A percentile compares a stretch with the other conserved stretches of the same genome.
Evolutionary conservation across 2,113 vertebrate species (phyloP).

Genomic region (Bufo bufo): DNA sequence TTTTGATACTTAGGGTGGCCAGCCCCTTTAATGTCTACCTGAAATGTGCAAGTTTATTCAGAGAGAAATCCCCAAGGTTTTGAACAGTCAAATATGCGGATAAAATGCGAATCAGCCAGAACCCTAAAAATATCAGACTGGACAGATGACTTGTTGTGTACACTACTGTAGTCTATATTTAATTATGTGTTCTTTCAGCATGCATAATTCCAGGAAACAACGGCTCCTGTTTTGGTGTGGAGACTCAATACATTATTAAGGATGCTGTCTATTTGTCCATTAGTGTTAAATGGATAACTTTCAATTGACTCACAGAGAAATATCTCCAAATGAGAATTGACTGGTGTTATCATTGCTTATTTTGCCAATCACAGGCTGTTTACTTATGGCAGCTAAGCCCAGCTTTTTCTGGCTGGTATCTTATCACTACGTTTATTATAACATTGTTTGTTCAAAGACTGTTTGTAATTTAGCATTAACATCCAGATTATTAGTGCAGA

Average conservation of each 20-base stretch:
- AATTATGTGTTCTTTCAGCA: slow-evolving; percentile 55
- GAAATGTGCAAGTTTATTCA: neutral
- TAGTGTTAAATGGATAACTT: slow-evolving; percentile 73
- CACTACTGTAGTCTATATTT: slow-evolving; percentile 59
- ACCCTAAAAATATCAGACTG: slow-evolving; percentile 3
- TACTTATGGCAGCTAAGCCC: slow-evolving; percentile 65
- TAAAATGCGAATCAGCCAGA: neutral
- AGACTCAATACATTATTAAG: slow-evolving; percentile 51
- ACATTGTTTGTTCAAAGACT: slow-evolving; percentile 64
- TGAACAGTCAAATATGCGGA: neutral
- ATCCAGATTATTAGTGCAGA: slow-evolving; percentile 64
- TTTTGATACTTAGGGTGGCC: too few species aligned
- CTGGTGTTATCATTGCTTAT: slow-evolving; percentile 63
- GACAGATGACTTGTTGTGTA: slow-evolving; percentile 39
- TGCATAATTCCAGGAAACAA: slow-evolving; percentile 58
- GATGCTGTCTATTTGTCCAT: slow-evolving; percentile 68
- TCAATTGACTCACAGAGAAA: slow-evolving; percentile 68
- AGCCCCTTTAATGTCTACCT: too few species aligned
- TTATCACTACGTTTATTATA: slow-evolving; percentile 69
- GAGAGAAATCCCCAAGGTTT: neutral
- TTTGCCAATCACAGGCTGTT: slow-evolving; percentile 71
- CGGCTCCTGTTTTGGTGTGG: slow-evolving; percentile 51
- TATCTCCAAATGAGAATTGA: slow-evolving; percentile 65
- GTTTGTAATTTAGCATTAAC: slow-evolving; percentile 65
- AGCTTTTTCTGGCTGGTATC: slow-evolving; percentile 60